phyloP scores from a whole-genome alignment of 1,140 invertebrate genomes.

The Halictus rubicundus region DNA sequence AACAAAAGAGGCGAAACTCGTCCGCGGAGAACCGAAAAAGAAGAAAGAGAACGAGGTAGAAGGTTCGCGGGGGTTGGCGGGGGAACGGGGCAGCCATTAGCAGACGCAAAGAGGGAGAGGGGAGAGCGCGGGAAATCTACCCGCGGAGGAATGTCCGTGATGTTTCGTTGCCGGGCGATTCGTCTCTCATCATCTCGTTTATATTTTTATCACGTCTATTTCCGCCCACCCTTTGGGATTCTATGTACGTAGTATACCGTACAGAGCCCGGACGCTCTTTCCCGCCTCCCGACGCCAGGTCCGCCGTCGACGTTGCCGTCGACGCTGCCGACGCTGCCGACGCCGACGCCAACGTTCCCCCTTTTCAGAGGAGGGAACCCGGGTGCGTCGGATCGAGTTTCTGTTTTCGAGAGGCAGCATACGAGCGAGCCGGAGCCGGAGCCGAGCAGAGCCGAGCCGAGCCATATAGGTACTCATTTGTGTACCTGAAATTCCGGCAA shows the following conservation, averaged over 20 bases:
- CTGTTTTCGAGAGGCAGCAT: constrained; percentile 17
- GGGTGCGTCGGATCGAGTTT: constrained; percentile 37
- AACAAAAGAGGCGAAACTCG: too few species aligned
- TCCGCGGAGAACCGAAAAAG: neutral
- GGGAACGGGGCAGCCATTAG: constrained; percentile 12
- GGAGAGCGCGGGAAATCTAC: constrained; percentile 5
- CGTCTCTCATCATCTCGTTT: constrained; percentile 40
- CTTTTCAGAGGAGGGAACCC: too few species aligned
- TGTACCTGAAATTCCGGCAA: constrained; percentile 61
- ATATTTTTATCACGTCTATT: constrained; percentile 65
- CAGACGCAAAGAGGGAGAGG: neutral
- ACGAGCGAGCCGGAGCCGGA: neutral
- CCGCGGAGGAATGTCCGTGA: constrained; percentile 4
- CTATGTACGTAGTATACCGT: neutral
- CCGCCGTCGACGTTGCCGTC: neutral
- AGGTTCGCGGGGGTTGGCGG: neutral
- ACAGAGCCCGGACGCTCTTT: neutral
- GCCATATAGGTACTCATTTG: constrained; percentile 51
- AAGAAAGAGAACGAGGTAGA: neutral
- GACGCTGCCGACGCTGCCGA: too few species aligned
- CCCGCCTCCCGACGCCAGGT: too few species aligned
- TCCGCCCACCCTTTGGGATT: constrained; percentile 48
- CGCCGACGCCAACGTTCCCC: too few species aligned
- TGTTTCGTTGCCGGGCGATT: constrained; percentile 22
- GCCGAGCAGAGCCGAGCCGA: neutral